A percentile compares a stretch with the other conserved stretches of the same genome.
These are phyloP conservation scores for Drepanosiphum platanoidis DNA, from an alignment of 2,888 invertebrate species.

Conservation along the genomic window DNA sequence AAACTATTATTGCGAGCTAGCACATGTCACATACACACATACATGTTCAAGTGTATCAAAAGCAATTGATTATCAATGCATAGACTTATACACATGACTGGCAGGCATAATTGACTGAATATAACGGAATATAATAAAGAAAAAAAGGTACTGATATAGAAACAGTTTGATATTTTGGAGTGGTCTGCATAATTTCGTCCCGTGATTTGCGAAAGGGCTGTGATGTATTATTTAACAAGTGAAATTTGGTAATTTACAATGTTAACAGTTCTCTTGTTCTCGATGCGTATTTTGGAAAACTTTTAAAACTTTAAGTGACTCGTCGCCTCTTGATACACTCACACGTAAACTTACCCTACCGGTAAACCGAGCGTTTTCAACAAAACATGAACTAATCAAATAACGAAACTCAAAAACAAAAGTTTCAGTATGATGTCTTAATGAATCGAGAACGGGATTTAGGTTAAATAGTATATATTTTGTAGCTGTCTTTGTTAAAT, in stretches of 20 bases:
- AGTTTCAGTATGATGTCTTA: slow-evolving; percentile 25
- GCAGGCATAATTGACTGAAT: background rate
- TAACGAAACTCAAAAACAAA: slow-evolving; percentile 49
- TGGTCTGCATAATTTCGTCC: background rate
- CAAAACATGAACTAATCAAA: slow-evolving; percentile 30
- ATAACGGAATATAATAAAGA: background rate
- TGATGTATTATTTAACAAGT: background rate
- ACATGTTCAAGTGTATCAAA: too few species aligned
- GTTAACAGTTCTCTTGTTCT: background rate
- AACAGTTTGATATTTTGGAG: background rate
- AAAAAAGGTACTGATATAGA: background rate
- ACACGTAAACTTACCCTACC: slow-evolving; percentile 8
- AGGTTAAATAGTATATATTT: background rate
- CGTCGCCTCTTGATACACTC: background rate
- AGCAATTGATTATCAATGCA: too few species aligned
- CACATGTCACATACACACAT: too few species aligned
- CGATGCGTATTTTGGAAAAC: slow-evolving; percentile 8
- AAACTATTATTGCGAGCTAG: too few species aligned
- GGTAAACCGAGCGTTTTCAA: slow-evolving; percentile 14
- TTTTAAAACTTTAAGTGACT: slow-evolving; percentile 36
- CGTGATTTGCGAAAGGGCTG: background rate
- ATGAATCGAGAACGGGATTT: background rate
- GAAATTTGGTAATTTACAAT: slow-evolving; percentile 6
- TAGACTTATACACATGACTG: background rate
- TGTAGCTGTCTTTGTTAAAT: too few species aligned